A percentile compares a stretch with the other conserved stretches of the same genome.
phyloP scores from a whole-genome alignment of 1,140 invertebrate species.

The Brachionus sp. region DNA sequence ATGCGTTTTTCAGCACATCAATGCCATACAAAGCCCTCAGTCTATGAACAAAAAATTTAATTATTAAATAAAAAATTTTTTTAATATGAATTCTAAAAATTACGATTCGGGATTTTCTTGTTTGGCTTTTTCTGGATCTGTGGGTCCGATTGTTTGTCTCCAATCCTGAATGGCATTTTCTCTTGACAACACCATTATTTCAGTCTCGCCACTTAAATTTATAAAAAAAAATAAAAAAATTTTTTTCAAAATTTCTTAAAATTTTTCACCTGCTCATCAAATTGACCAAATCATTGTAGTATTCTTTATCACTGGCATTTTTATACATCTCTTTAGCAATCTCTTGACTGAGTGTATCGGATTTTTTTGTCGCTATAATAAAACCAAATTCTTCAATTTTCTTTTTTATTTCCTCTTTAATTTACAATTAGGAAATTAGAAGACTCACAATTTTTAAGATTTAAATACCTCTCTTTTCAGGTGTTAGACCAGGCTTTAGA shows the following conservation, averaged over 20 bases:
- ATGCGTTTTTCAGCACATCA: conserved; percentile 54
- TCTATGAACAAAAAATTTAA: conserved; percentile 47
- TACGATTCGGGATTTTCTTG: conserved; percentile 54
- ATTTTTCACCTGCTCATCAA: conserved; percentile 55
- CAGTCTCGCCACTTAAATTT: conserved; percentile 54
- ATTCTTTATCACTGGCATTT: conserved; percentile 53
- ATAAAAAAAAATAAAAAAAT: conserved; percentile 9
- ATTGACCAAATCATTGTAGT: conserved; percentile 54
- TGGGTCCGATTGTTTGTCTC: conserved; percentile 55
- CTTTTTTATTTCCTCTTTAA: conserved; percentile 56
- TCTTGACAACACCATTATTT: conserved; percentile 57
- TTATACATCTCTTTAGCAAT: conserved; percentile 55
- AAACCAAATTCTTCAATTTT: conserved; percentile 58
- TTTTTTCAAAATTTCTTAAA: neutral
- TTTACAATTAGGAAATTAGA: neutral
- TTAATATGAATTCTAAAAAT: conserved; percentile 15
- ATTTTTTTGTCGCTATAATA: conserved; percentile 55
- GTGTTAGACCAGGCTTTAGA: conserved; percentile 5
- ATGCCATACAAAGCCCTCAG: conserved; percentile 54
- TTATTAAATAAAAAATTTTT: neutral
- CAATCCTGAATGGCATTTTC: conserved; percentile 57
- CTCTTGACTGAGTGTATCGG: conserved; percentile 53
- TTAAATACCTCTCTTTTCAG: conserved; percentile 17
- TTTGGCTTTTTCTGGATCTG: conserved; percentile 56
- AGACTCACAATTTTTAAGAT: neutral